Percentiles rank a stretch among this genome's conserved stretches.
phyloP scores from a whole-genome alignment of 2,888 invertebrate genomes.

The Dasypolia templi region DNA sequence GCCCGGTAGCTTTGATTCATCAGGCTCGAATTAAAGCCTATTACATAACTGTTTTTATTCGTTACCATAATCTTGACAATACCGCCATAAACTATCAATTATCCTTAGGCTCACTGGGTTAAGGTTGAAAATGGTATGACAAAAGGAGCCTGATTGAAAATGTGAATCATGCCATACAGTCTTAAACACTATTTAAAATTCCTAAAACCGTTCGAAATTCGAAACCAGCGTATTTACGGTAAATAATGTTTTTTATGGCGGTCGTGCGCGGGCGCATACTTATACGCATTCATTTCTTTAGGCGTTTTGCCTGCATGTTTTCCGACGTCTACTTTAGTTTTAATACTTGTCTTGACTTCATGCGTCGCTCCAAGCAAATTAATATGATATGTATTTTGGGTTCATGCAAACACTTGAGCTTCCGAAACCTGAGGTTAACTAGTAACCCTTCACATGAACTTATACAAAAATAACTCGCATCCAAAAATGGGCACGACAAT shows the following conservation, averaged over 20 bases:
- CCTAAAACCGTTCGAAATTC: conserved; percentile 74
- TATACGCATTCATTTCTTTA: conserved; percentile 43
- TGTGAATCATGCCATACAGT: conserved; percentile 65
- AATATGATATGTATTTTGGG: neutral
- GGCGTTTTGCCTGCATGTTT: neutral
- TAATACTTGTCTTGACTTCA: neutral
- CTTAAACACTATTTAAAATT: conserved; percentile 71
- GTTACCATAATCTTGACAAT: conserved; percentile 34
- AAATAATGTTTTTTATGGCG: conserved; percentile 74
- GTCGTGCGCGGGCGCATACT: conserved; percentile 68
- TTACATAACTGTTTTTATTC: conserved; percentile 60
- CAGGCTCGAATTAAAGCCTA: conserved; percentile 54
- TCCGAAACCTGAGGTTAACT: conserved; percentile 6
- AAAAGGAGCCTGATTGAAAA: conserved; percentile 46
- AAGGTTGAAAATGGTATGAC: conserved; percentile 50
- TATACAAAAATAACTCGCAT: conserved; percentile 32
- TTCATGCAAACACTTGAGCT: conserved; percentile 10
- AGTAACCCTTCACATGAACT: conserved; percentile 29
- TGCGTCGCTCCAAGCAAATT: neutral
- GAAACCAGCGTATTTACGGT: conserved; percentile 77
- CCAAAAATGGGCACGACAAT: conserved; percentile 38
- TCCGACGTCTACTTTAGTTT: neutral
- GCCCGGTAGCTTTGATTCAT: conserved; percentile 69
- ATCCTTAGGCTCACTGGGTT: conserved; percentile 9
- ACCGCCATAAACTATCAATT: neutral